Evolutionary conservation across 2,113 vertebrate species (phyloP).

Genomic region (Channa argus): DNA sequence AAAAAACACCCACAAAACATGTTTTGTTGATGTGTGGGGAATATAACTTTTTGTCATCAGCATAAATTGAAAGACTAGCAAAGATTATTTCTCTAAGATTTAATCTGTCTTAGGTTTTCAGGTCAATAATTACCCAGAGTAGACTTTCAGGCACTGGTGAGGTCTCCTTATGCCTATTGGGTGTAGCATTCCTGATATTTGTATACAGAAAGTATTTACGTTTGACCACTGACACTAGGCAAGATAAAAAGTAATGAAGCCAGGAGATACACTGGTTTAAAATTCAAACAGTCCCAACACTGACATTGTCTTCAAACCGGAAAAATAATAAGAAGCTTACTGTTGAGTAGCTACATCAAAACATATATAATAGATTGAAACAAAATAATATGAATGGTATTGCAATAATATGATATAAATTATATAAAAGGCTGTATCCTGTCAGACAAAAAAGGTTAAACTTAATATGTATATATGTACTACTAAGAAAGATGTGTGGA

Average conservation of each 20-base stretch:
- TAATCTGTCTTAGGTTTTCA: neutral
- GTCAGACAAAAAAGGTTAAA: no score
- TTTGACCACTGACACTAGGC: slow-evolving; percentile 31
- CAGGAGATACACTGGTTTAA: neutral
- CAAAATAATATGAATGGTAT: no score
- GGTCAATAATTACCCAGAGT: neutral
- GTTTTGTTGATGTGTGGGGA: slow-evolving; percentile 40
- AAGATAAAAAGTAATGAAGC: slow-evolving; percentile 26
- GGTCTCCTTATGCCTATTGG: slow-evolving; percentile 7
- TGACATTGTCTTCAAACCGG: neutral
- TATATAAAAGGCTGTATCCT: no score
- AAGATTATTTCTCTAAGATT: slow-evolving; percentile 14
- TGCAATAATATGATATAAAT: no score
- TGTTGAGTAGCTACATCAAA: no score
- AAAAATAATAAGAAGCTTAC: no score
- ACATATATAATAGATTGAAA: no score
- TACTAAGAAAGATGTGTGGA: no score
- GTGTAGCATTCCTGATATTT: slow-evolving; percentile 39
- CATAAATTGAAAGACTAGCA: neutral
- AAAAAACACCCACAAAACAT: slow-evolving; percentile 51
- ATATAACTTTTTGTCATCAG: slow-evolving; percentile 41
- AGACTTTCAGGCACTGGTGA: slow-evolving; percentile 22
- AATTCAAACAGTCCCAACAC: neutral
- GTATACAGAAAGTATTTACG: neutral
- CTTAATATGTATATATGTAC: no score